A percentile compares a stretch with the other conserved stretches of the same genome.
phyloP scores from a whole-genome alignment of 1,140 invertebrate species.

The Luehdorfia chinensis region DNA sequence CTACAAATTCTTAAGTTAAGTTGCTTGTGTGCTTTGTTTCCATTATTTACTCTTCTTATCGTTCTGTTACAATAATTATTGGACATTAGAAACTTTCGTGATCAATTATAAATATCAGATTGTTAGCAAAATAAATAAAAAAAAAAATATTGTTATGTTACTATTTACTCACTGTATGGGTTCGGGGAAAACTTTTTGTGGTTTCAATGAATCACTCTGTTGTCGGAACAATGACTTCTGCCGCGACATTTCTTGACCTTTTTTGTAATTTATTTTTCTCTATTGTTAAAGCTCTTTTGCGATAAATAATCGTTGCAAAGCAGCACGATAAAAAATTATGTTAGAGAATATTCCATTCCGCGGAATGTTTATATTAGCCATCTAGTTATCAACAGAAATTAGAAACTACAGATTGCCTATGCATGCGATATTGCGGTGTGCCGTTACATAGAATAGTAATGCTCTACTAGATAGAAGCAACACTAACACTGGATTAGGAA shows the following conservation, averaged over 20 bases:
- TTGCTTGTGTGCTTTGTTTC: too few species aligned
- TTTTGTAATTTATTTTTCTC: neutral
- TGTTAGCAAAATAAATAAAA: too few species aligned
- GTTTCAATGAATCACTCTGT: slow-evolving; percentile 11
- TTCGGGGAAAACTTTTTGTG: slow-evolving; percentile 8
- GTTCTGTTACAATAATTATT: too few species aligned
- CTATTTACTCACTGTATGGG: too few species aligned
- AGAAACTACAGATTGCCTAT: slow-evolving; percentile 11
- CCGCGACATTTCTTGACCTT: neutral
- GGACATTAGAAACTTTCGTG: too few species aligned
- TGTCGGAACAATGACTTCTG: neutral
- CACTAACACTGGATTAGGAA: neutral
- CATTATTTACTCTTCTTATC: too few species aligned
- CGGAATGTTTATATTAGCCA: too few species aligned
- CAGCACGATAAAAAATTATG: neutral
- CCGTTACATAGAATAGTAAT: slow-evolving; percentile 14
- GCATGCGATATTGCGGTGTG: slow-evolving; percentile 7
- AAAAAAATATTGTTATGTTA: too few species aligned
- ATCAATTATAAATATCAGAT: too few species aligned
- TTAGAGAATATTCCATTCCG: neutral
- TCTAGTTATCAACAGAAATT: slow-evolving; percentile 4
- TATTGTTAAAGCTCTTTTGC: neutral
- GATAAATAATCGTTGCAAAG: neutral
- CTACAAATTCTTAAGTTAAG: too few species aligned
- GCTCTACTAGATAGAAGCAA: slow-evolving; percentile 6